A percentile compares a stretch with the other conserved stretches of the same genome.
phyloP scores from a whole-genome alignment of 2,888 invertebrate species.

The Endotricha flammealis region DNA sequence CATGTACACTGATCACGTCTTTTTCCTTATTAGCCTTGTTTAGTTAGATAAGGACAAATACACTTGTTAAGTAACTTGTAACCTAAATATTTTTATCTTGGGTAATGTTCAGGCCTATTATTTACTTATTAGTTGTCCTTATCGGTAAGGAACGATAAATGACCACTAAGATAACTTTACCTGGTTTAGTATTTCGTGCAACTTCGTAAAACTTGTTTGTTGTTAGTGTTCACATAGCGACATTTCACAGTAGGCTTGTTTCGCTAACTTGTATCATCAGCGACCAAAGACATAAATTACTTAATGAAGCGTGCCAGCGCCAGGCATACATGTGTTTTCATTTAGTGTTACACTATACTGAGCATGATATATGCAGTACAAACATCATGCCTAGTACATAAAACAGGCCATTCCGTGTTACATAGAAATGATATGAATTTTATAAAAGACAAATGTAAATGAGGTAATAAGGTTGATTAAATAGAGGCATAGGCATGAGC shows the following conservation, averaged over 20 bases:
- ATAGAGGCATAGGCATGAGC: too few relatives aligned
- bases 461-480: too few relatives aligned
- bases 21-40: conserved; percentile 19
- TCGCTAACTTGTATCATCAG: conserved; percentile 14
- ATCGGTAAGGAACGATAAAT: conserved; percentile 9
- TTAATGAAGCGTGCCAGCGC: conserved; percentile 43
- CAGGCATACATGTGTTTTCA: conserved; percentile 39
- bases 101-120: conserved; percentile 41
- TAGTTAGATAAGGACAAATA: conserved; percentile 15
- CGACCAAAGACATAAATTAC: conserved; percentile 38
- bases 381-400: too few relatives aligned
- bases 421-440: too few relatives aligned
- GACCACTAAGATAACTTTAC: conserved; percentile 6
- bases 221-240: neutral
- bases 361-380: neutral
- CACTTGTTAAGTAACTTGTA: conserved; percentile 26
- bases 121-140: conserved; percentile 25
- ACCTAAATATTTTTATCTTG: conserved; percentile 53
- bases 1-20: too few relatives aligned
- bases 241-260: neutral
- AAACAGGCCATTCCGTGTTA: too few relatives aligned
- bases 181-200: neutral
- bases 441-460: too few relatives aligned
- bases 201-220: neutral
- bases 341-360: conserved; percentile 30